Percentiles rank a stretch among this genome's conserved stretches.
These are phyloP conservation scores for Porites australiensis DNA, from an alignment of 64 coral and sea anemone species.

Conservation along the genomic window DNA sequence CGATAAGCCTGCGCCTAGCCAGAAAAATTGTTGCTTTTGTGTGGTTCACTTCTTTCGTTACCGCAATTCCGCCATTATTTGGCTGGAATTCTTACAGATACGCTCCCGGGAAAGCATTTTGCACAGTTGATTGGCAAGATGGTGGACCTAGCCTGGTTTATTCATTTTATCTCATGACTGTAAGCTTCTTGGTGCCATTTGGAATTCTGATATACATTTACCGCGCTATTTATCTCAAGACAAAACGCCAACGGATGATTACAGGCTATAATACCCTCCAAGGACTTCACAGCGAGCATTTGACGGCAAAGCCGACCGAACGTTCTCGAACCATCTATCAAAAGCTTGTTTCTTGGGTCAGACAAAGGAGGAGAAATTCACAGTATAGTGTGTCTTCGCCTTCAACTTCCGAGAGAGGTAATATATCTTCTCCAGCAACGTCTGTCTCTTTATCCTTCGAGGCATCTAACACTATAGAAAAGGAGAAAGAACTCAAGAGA, in stretches of 20 bases:
- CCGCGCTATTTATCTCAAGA: slow-evolving; percentile 76
- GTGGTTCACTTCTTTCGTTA: slow-evolving; percentile 78
- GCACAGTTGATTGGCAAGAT: slow-evolving; percentile 78
- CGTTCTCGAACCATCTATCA: neutral
- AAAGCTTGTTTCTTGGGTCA: neutral
- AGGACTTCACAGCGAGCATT: slow-evolving; percentile 10
- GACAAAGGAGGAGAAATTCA: neutral
- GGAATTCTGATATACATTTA: slow-evolving; percentile 75
- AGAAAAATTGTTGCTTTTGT: slow-evolving; percentile 71
- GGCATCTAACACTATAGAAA: neutral
- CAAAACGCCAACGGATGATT: slow-evolving; percentile 63
- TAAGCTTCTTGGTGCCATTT: slow-evolving; percentile 73
- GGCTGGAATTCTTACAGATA: slow-evolving; percentile 92
- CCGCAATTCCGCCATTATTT: slow-evolving; percentile 68
- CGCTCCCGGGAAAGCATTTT: slow-evolving; percentile 80
- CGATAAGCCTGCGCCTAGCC: slow-evolving; percentile 67
- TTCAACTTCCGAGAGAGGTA: neutral
- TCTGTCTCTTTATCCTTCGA: slow-evolving; percentile 36
- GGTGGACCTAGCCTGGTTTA: slow-evolving; percentile 76
- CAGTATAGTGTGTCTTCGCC: slow-evolving; percentile 23
- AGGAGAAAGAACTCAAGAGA: neutral
- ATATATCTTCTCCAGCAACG: neutral
- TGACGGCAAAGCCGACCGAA: neutral
- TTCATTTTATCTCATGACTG: slow-evolving; percentile 50
- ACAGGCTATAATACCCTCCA: slow-evolving; percentile 53